Evolutionary conservation across 2,113 vertebrate genomes (phyloP).

Genomic region (Gallinago jamesoni): DNA sequence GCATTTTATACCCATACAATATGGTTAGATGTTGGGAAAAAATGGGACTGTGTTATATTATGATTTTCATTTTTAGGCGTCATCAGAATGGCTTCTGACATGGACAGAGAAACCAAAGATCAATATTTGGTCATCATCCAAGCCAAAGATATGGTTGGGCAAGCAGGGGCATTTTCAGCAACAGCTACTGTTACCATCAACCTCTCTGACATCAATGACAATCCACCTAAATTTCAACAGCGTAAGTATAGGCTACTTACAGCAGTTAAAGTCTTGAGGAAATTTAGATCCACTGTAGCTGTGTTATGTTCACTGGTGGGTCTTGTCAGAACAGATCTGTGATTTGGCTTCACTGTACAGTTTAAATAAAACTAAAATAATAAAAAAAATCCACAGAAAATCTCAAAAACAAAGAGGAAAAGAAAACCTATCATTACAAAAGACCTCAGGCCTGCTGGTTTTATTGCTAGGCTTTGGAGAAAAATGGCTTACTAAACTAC

Average conservation of each 20-base stretch:
- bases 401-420: background rate
- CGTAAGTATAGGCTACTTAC: conserved; percentile 78
- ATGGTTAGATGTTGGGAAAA: background rate
- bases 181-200: conserved; percentile 90
- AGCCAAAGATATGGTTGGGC: conserved; percentile 92
- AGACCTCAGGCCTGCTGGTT: background rate
- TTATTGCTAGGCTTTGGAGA: background rate
- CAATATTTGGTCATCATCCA: conserved; percentile 88
- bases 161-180: conserved; percentile 81
- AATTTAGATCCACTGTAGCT: background rate
- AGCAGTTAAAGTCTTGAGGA: background rate
- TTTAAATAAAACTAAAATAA: background rate
- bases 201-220: conserved; percentile 93
- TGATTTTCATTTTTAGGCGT: conserved; percentile 76
- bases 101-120: conserved; percentile 91
- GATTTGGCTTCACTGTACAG: background rate
- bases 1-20: background rate
- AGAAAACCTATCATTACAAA: background rate
- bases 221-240: conserved; percentile 90
- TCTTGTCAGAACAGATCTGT: background rate
- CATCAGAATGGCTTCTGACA: conserved; percentile 87
- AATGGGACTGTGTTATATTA: background rate
- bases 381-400: background rate
- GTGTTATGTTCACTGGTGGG: background rate
- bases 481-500: background rate